Evolutionary conservation across 53 echinoderm and acorn worm species (phyloP).

Genomic region (Arbacia lixula): DNA sequence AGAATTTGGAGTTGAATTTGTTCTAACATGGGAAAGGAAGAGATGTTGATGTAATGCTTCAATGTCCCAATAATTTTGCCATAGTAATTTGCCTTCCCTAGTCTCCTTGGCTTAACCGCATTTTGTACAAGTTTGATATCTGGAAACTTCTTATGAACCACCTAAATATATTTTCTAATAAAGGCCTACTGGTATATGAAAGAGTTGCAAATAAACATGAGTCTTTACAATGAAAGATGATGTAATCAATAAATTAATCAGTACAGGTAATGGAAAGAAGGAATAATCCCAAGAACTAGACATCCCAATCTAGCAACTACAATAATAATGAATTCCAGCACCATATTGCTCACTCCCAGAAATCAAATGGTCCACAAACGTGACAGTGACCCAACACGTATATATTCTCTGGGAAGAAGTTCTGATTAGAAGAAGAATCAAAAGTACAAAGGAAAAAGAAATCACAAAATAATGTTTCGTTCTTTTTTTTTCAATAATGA

Average conservation of each 20-base stretch:
- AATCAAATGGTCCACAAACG: constrained; percentile 6
- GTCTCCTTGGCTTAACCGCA: too few relatives aligned
- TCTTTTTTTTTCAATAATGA: constrained; percentile 17
- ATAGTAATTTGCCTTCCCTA: too few relatives aligned
- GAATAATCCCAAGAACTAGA: neutral
- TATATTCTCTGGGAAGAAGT: constrained; percentile 55
- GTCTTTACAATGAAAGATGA: constrained; percentile 22
- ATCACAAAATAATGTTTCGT: constrained; percentile 48
- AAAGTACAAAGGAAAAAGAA: constrained; percentile 32
- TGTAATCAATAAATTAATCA: constrained; percentile 50
- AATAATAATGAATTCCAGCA: constrained; percentile 53
- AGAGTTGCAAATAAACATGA: constrained; percentile 42
- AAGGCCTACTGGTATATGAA: too few relatives aligned
- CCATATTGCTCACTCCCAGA: constrained; percentile 58
- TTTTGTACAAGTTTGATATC: too few relatives aligned
- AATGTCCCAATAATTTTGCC: too few relatives aligned
- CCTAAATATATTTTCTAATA: too few relatives aligned
- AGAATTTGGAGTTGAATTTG: constrained; percentile 26
- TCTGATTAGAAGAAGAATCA: constrained; percentile 57
- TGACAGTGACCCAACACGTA: neutral
- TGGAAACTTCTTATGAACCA: too few relatives aligned
- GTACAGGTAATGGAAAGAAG: constrained; percentile 11
- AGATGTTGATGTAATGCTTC: constrained; percentile 32
- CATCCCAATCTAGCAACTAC: constrained; percentile 44
- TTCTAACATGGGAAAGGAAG: neutral